Evolutionary conservation across 1,140 invertebrate species (phyloP), one percentile per base, ranked within the genome.

Genomic region (Lordiphosa mommai): DNA sequence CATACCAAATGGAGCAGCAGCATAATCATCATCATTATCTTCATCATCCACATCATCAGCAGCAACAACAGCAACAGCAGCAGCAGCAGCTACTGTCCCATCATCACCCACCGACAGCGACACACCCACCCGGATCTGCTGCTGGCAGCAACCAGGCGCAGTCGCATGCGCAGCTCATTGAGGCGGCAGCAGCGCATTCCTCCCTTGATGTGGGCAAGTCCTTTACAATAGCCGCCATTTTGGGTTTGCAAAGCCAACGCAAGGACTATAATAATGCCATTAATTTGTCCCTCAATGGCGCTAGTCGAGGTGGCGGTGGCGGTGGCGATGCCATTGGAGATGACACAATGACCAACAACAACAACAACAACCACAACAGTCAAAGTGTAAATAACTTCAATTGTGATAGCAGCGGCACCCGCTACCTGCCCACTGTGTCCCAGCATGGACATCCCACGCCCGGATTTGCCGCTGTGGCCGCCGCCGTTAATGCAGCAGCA

Each of bases 141-240:
- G 69, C 69, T 86, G 59, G 61, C 73, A 44, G 44, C 55, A 44
- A 53, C 64, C 63, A 80, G 65, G 70, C 77, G 76, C 84, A 79
- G 61, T 77, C 86, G 65, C 82, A 86, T 58, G 79, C 76, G 60
- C 68, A 86, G 56, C 79, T 86, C 44, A 64, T 87, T 30, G 64
- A 86, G 47, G 85, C 72, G 33, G 79, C 80, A 72, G 68, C 85
- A 64, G 74, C 80, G 64, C 80, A 82, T 77, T 87, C 87, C 67
- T 79, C 88, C 64, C 79, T 88, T 58, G 88, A 88, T 56, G 84
- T 87, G 55, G 88, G 89, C 17, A 93, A 94, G 76, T 94, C 94
- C 1, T 95, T 95, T 74, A 95, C 94, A 12, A 95, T 95, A 70
- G 94, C 95, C 60, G 93, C 94, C 10, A 95, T 95, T 71, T 90